These are phyloP conservation scores for Creontiades dilutus DNA, from an alignment of 2,888 invertebrate genomes.

Conservation along the genomic window DNA sequence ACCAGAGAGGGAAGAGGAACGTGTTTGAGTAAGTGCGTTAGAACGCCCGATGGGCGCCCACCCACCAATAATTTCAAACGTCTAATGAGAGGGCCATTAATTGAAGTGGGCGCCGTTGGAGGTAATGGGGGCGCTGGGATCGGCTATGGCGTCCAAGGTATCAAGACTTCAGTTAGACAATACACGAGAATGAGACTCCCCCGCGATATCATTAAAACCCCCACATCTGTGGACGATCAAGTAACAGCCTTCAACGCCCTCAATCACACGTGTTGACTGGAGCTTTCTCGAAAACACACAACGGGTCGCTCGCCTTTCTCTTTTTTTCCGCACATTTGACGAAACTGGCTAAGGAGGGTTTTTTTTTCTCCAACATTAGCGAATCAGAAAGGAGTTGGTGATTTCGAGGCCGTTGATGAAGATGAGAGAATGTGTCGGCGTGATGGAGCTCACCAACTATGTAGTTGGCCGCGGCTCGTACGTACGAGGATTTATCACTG, in stretches of 20 bases:
- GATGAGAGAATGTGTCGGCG: neutral
- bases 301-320: neutral
- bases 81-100: conserved; percentile 59
- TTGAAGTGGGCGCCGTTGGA: conserved; percentile 40
- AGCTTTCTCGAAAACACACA: conserved; percentile 5
- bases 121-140: conserved; percentile 47
- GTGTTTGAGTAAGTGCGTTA: conserved; percentile 10
- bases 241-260: neutral
- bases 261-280: conserved; percentile 23
- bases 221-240: neutral
- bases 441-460: neutral
- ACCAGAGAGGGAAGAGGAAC: conserved; percentile 47
- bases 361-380: neutral
- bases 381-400: neutral
- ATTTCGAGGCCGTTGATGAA: neutral
- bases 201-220: conserved; percentile 26
- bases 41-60: conserved; percentile 29
- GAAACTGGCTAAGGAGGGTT: neutral
- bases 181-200: neutral
- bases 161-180: neutral
- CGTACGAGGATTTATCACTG: neutral
- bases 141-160: neutral
- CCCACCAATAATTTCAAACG: conserved; percentile 59
- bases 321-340: neutral
- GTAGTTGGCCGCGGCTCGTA: neutral